A percentile compares a stretch with the other conserved stretches of the same genome.
Evolutionary conservation across 2,113 vertebrate species (phyloP).

Genomic region (Myotis lucifugus): DNA sequence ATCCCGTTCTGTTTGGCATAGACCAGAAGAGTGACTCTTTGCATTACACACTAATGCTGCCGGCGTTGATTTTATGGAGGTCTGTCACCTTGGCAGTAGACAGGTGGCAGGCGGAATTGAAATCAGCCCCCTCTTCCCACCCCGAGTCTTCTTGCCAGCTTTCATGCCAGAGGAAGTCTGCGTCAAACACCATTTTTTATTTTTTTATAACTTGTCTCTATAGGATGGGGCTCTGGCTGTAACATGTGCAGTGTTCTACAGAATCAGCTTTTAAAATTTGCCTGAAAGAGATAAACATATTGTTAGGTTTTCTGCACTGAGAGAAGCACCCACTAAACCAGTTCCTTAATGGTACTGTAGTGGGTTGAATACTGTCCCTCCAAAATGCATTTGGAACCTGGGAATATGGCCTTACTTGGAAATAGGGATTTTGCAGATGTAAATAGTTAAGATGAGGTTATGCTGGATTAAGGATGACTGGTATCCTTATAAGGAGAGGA

Average conservation of each 20-base stretch:
- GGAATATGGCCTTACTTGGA: neutral
- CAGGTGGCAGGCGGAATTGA: neutral
- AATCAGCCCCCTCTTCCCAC: conserved; percentile 10
- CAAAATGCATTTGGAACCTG: neutral
- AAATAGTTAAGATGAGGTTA: neutral
- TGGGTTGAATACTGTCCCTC: neutral
- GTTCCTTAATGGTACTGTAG: neutral
- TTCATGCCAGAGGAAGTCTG: conserved; percentile 6
- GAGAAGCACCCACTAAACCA: neutral
- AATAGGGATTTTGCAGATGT: neutral
- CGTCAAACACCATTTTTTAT: conserved; percentile 32
- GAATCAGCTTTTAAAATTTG: neutral
- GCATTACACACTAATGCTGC: neutral
- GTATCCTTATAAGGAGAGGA: neutral
- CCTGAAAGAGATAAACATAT: conserved; percentile 11
- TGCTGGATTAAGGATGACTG: neutral
- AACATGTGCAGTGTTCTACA: neutral
- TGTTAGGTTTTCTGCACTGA: neutral
- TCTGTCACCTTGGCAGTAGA: neutral
- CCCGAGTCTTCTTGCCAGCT: neutral
- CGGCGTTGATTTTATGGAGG: neutral
- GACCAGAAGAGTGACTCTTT: neutral
- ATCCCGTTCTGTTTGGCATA: neutral
- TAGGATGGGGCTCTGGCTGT: neutral
- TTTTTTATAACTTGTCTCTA: conserved; percentile 49